These are phyloP conservation scores for Acanthisitta chloris DNA, from an alignment of 2,113 vertebrate species.

Conservation along the genomic window DNA sequence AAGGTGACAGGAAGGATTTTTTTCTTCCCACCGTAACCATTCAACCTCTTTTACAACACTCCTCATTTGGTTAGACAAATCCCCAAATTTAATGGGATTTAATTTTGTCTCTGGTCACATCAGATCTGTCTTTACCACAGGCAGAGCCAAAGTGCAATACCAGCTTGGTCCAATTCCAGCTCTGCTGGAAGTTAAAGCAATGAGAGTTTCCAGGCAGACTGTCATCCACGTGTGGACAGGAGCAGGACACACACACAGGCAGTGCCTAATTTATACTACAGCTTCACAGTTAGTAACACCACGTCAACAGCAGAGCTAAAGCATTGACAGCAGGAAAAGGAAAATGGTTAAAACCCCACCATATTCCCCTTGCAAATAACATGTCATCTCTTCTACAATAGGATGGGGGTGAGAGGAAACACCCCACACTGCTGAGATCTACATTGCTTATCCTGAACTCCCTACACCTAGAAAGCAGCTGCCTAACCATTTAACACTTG, in stretches of 20 bases:
- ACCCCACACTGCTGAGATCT: neutral
- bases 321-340: neutral
- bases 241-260: neutral
- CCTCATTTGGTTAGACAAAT: neutral
- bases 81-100: neutral
- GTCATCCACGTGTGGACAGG: fast-evolving
- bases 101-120: neutral
- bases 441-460: neutral
- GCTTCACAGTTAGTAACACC: neutral
- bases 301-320: neutral
- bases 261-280: neutral
- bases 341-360: neutral
- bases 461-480: neutral
- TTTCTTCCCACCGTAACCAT: neutral
- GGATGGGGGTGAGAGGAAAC: neutral
- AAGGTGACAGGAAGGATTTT: neutral
- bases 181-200: neutral
- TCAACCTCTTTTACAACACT: neutral
- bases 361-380: neutral
- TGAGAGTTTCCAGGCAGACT: neutral
- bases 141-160: neutral
- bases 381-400: neutral
- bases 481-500: neutral
- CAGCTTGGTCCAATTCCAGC: neutral
- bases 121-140: neutral